Conservation (phyloP, 2,113 vertebrate species). For the Podarcis raffonei region DNA sequence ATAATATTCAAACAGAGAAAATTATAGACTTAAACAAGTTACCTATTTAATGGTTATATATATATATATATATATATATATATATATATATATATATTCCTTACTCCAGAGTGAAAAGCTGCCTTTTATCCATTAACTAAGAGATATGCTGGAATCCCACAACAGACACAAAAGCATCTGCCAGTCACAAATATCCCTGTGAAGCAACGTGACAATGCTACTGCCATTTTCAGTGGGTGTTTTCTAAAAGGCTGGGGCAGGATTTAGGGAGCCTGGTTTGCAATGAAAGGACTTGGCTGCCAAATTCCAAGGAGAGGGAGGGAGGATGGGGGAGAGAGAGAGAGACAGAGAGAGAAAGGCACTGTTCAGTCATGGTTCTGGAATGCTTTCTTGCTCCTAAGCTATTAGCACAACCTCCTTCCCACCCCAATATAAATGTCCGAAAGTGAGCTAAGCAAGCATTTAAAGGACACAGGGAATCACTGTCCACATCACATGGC, state of each 20-base stretch:
- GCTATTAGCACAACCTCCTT: constrained; percentile 52
- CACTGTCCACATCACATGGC: neutral
- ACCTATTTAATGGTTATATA: neutral
- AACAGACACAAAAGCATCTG: constrained; percentile 5
- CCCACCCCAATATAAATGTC: constrained; percentile 50
- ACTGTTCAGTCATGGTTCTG: constrained; percentile 61
- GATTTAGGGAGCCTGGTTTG: neutral
- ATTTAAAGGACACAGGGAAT: constrained; percentile 34
- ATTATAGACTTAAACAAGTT: rapidly evolving
- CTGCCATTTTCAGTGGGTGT: neutral
- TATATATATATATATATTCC: rapidly evolving
- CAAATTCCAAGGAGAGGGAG: neutral
- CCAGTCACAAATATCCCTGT: neutral
- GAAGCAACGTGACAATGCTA: neutral
- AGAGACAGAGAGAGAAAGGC: constrained; percentile 22
- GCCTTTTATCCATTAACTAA: constrained; percentile 21
- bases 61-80: neutral
- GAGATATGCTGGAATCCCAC: neutral
- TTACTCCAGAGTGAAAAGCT: neutral
- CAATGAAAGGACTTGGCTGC: neutral
- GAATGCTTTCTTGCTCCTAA: constrained; percentile 64
- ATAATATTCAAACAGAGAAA: neutral
- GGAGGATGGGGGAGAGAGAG: constrained; percentile 39
- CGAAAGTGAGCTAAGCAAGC: constrained; percentile 55
- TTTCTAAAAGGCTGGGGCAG: neutral